phyloP scores from a whole-genome alignment of 2,888 invertebrate species.

The Drosophila monieri region DNA sequence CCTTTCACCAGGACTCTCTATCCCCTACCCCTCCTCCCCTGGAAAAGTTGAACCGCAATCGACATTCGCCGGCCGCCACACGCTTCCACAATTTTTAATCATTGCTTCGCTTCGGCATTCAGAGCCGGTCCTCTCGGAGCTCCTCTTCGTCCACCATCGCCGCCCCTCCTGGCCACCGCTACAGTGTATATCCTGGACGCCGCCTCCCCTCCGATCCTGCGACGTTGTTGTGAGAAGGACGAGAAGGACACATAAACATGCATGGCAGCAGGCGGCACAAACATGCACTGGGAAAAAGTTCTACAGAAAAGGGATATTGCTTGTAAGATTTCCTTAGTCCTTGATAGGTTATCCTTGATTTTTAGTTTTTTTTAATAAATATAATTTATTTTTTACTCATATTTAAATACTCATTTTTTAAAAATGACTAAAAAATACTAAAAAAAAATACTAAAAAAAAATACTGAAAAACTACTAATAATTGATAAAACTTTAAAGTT shows the following conservation, averaged over 20 bases:
- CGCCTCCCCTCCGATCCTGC: constrained; percentile 18
- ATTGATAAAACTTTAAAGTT: no score
- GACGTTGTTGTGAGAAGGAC: constrained; percentile 61
- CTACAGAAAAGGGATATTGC: no score
- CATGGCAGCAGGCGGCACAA: constrained; percentile 51
- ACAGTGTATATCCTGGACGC: constrained; percentile 2
- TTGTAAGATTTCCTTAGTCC: no score
- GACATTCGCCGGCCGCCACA: constrained; percentile 47
- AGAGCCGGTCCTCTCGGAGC: constrained; percentile 30
- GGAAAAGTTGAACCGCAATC: constrained; percentile 41
- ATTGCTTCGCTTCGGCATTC: constrained; percentile 57
- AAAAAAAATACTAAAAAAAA: no score
- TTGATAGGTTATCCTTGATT: no score
- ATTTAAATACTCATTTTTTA: no score
- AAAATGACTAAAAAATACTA: no score
- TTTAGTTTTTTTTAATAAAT: no score
- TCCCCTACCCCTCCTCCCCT: neutral
- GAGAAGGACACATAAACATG: constrained; percentile 70
- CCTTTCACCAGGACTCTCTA: constrained; percentile 3
- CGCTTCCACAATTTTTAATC: constrained; percentile 76
- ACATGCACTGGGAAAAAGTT: constrained; percentile 6
- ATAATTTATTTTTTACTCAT: no score
- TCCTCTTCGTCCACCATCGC: constrained; percentile 8
- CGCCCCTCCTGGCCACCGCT: neutral
- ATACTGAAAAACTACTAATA: no score